phyloP scores from a whole-genome alignment of 2,113 vertebrate genomes.

The Eira barbara region DNA sequence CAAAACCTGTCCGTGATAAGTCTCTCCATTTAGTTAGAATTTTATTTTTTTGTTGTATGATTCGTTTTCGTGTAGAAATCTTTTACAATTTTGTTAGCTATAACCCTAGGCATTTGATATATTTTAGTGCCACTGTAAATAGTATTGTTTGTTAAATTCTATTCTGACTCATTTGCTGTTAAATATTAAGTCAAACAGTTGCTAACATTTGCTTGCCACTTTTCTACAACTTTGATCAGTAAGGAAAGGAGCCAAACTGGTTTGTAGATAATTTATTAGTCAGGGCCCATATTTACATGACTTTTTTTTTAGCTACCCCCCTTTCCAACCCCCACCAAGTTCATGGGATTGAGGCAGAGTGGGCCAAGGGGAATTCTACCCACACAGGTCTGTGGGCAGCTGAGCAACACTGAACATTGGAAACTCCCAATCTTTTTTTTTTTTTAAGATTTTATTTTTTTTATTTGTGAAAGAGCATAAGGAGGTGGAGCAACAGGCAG shows the following conservation, averaged over 20 bases:
- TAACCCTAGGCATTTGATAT: background rate
- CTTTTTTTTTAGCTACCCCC: background rate
- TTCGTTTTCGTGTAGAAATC: background rate
- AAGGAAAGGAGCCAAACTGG: background rate
- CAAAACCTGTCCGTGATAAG: background rate
- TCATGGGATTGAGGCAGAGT: background rate
- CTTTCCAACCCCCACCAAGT: background rate
- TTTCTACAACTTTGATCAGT: background rate
- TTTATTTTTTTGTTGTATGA: background rate
- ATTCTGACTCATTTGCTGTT: background rate
- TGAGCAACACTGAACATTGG: background rate
- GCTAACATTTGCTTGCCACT: background rate
- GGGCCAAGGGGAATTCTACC: background rate
- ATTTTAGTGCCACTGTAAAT: background rate
- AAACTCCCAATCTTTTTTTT: background rate
- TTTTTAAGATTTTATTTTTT: no score
- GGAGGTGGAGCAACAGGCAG: no score
- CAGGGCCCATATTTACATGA: background rate
- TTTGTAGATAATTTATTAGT: background rate
- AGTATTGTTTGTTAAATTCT: background rate
- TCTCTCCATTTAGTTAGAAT: background rate
- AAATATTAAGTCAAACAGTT: background rate
- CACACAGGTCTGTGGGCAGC: background rate
- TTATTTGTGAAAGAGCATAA: no score
- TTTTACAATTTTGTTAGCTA: background rate